phyloP scores from a whole-genome alignment of 2,797 vertebrate genomes.

The Oryzias dopingdopingensis region DNA sequence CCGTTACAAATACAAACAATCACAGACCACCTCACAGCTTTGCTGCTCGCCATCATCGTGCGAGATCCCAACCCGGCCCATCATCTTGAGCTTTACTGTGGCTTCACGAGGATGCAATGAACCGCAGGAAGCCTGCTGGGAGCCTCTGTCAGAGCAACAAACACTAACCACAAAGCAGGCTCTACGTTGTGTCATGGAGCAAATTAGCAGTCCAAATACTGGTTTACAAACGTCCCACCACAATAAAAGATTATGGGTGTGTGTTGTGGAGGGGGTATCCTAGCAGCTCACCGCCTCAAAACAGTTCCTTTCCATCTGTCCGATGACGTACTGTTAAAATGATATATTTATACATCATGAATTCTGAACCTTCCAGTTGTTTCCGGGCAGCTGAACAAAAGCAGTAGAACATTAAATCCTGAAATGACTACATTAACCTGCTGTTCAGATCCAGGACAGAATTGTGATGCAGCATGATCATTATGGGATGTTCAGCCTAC shows the following conservation, averaged over 20 bases:
- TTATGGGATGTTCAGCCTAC: too few relatives aligned
- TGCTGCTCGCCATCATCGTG: slow-evolving; percentile 55
- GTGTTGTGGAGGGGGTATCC: slow-evolving; percentile 10
- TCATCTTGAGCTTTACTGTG: slow-evolving; percentile 58
- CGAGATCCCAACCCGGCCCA: slow-evolving; percentile 62
- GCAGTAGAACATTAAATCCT: too few relatives aligned
- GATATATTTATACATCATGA: too few relatives aligned
- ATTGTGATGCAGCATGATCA: too few relatives aligned
- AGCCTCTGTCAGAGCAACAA: slow-evolving; percentile 59
- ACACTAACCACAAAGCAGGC: slow-evolving; percentile 50
- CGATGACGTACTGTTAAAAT: neutral
- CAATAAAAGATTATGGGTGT: slow-evolving; percentile 33
- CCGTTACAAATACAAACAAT: slow-evolving; percentile 25
- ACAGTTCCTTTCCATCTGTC: slow-evolving; percentile 1
- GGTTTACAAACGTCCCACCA: slow-evolving; percentile 24
- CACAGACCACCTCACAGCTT: slow-evolving; percentile 45
- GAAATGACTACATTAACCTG: too few relatives aligned
- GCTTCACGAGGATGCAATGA: slow-evolving; percentile 51
- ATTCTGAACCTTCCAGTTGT: too few relatives aligned
- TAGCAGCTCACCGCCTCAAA: slow-evolving; percentile 21
- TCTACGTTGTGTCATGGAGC: slow-evolving; percentile 38
- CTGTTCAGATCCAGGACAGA: too few relatives aligned
- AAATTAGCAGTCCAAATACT: slow-evolving; percentile 47
- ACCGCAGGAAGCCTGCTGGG: slow-evolving; percentile 41
- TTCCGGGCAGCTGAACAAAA: too few relatives aligned